These are phyloP conservation scores for Ennomos quercinarius DNA, from an alignment of 2,888 invertebrate genomes.

Conservation along the genomic window DNA sequence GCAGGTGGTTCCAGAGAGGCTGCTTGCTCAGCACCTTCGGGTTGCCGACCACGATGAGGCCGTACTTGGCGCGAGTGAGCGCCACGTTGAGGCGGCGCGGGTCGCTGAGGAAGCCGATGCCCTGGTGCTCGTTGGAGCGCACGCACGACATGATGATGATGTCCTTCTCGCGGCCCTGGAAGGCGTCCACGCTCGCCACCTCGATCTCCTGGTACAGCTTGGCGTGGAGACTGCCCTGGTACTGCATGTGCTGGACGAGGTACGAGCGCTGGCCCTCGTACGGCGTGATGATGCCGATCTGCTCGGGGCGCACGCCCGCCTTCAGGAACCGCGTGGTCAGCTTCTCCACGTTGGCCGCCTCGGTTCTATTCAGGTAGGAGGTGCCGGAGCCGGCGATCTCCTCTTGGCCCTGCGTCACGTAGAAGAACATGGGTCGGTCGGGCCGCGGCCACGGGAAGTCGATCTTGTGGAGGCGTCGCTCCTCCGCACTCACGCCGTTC, in stretches of 20 bases:
- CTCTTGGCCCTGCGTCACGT: constrained; percentile 99
- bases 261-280: constrained; percentile 99
- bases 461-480: constrained; percentile 94
- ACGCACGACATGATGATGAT: constrained; percentile 99
- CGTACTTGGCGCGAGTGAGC: constrained; percentile 98
- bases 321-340: constrained; percentile 97
- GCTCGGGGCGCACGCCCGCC: constrained; percentile 98
- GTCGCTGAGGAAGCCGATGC: constrained; percentile 99
- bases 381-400: constrained; percentile 99
- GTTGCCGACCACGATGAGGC: constrained; percentile 99
- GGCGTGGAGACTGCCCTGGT: constrained; percentile 98
- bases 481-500: constrained; percentile 99
- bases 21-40: constrained; percentile 99
- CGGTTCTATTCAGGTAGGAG: constrained; percentile 98
- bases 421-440: constrained; percentile 99
- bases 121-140: constrained; percentile 98
- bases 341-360: constrained; percentile 99
- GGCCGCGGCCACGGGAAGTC: constrained; percentile 99
- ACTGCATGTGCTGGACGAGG: constrained; percentile 99
- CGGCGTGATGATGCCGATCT: constrained; percentile 99
- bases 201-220: constrained; percentile 99
- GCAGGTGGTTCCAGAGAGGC: constrained; percentile 98
- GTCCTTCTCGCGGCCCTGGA: constrained; percentile 99
- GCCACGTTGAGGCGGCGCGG: constrained; percentile 99
- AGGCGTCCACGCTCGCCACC: constrained; percentile 99